Evolutionary conservation across 1,140 invertebrate species (phyloP).

Genomic region (Helicorthomorpha holstii): DNA sequence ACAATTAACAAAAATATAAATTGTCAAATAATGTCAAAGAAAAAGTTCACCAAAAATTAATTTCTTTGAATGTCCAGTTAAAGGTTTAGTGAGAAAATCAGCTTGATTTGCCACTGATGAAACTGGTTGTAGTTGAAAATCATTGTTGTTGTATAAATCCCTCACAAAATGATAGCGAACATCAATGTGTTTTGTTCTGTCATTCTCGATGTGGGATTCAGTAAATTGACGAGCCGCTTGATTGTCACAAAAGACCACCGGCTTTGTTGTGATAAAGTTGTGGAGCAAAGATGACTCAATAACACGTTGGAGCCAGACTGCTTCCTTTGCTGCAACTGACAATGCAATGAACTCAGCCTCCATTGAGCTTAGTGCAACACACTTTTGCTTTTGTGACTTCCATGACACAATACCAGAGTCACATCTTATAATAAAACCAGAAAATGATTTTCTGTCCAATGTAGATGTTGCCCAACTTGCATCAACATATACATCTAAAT

Average conservation of each 20-base stretch:
- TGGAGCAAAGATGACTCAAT: neutral
- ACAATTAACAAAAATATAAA: too few relatives aligned
- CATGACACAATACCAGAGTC: neutral
- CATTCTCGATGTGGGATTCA: neutral
- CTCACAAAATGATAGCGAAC: neutral
- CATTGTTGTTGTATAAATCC: neutral
- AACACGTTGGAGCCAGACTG: neutral
- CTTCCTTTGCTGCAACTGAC: neutral
- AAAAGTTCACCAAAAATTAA: too few relatives aligned
- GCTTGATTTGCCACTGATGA: neutral
- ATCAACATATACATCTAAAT: too few relatives aligned
- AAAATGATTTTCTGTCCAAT: neutral
- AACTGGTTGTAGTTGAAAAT: neutral
- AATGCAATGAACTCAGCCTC: neutral
- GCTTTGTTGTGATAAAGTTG: neutral
- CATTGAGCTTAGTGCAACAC: neutral
- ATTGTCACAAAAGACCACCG: neutral
- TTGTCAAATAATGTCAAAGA: too few relatives aligned
- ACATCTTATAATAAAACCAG: neutral
- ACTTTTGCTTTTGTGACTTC: neutral
- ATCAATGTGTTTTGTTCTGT: neutral
- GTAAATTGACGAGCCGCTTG: neutral
- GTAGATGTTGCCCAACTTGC: neutral
- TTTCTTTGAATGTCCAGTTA: too few relatives aligned
- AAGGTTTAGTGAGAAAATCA: neutral